Evolutionary conservation across 2,113 vertebrate genomes (phyloP).

Genomic region (Pelecanoides urinatrix): DNA sequence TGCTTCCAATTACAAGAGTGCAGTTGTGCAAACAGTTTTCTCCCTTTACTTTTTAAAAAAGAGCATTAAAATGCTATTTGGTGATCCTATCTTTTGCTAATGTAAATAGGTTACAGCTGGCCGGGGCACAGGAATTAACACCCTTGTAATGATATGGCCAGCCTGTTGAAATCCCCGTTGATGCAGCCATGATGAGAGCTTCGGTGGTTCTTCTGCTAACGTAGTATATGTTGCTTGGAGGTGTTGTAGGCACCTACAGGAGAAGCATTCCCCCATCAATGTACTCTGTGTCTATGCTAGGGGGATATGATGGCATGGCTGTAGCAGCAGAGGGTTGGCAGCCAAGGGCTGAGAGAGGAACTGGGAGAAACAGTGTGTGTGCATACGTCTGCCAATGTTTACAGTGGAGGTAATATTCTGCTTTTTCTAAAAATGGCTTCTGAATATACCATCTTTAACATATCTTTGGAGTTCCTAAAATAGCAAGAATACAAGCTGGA

Average conservation of each 20-base stretch:
- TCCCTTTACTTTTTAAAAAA: neutral
- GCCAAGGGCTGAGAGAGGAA: neutral
- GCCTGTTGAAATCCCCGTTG: neutral
- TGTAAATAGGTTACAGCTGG: neutral
- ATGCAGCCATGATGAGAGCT: neutral
- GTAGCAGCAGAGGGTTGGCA: neutral
- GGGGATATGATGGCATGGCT: neutral
- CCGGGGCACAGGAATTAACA: neutral
- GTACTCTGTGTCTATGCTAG: accelerated
- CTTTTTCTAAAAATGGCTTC: neutral
- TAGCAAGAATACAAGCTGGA: neutral
- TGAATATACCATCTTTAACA: neutral
- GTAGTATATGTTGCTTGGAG: neutral
- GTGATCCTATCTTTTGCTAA: neutral
- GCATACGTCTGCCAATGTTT: neutral
- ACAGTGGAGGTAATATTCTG: neutral
- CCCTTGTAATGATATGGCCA: neutral
- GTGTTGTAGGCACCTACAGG: neutral
- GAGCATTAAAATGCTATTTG: neutral
- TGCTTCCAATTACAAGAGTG: neutral
- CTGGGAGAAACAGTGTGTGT: neutral
- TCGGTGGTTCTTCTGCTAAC: neutral
- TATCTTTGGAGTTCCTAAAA: neutral
- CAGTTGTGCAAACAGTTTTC: neutral
- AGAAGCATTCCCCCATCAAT: neutral